Evolutionary conservation across 2,113 vertebrate species (phyloP).

Genomic region (Pongo abelii): DNA sequence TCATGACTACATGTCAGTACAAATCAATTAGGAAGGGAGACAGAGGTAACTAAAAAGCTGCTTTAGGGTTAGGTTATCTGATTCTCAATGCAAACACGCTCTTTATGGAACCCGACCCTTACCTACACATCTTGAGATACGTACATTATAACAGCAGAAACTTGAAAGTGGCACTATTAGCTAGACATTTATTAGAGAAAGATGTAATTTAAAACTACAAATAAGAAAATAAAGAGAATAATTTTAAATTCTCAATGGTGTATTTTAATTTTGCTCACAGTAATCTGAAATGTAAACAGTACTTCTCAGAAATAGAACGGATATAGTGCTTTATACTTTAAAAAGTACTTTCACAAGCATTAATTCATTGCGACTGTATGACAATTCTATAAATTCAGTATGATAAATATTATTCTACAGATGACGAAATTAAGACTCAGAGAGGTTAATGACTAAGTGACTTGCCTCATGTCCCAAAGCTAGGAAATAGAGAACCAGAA

Average conservation of each 20-base stretch:
- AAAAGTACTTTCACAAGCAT: neutral
- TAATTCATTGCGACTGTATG: neutral
- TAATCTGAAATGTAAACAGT: neutral
- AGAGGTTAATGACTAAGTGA: neutral
- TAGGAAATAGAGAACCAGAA: neutral
- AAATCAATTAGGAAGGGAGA: neutral
- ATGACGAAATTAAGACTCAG: neutral
- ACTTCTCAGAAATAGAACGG: neutral
- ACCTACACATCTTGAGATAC: neutral
- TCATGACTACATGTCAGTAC: neutral
- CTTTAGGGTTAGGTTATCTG: neutral
- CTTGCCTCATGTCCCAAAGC: neutral
- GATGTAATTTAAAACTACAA: neutral
- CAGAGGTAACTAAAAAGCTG: neutral
- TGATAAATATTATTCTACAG: neutral
- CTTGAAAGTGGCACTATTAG: neutral
- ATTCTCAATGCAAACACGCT: fast-evolving
- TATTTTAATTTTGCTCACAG: neutral
- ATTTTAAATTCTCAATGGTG: neutral
- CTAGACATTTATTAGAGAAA: neutral
- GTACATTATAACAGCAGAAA: neutral
- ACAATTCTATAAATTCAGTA: neutral
- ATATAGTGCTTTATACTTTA: neutral
- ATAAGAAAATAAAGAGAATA: neutral
- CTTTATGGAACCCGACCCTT: neutral